Conservation (phyloP, 1,140 invertebrate genomes). For the Eumaeus atala region DNA sequence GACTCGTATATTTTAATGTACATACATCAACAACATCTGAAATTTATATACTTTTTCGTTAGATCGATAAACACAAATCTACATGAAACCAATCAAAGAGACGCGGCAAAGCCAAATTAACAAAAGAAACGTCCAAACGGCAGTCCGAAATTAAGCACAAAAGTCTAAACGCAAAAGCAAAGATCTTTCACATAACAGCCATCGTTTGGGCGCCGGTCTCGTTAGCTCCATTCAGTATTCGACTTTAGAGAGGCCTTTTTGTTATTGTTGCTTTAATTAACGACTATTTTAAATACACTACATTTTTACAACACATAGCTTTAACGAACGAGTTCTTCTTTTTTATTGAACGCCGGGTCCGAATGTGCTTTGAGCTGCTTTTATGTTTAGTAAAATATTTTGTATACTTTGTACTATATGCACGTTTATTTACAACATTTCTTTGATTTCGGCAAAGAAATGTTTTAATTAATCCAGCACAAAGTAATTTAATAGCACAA, state of each 20-base stretch:
- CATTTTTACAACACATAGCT: slow-evolving; percentile 22
- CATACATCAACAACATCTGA: no score
- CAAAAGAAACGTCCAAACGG: slow-evolving; percentile 15
- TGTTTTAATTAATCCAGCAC: no score
- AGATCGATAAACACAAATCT: no score
- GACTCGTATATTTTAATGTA: no score
- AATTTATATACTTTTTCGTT: slow-evolving; percentile 4
- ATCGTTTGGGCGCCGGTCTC: slow-evolving; percentile 41
- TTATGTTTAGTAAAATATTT: no score
- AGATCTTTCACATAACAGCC: slow-evolving; percentile 37
- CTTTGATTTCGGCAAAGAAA: no score
- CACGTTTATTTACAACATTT: no score
- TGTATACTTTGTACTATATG: no score
- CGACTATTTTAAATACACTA: slow-evolving; percentile 9
- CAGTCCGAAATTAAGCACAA: slow-evolving; percentile 32
- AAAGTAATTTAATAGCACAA: no score
- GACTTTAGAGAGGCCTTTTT: slow-evolving; percentile 43
- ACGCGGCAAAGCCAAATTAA: slow-evolving; percentile 1
- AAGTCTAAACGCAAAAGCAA: slow-evolving; percentile 40
- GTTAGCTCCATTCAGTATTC: slow-evolving; percentile 54
- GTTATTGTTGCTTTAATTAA: slow-evolving; percentile 22
- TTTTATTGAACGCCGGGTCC: background rate
- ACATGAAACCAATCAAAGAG: slow-evolving; percentile 5
- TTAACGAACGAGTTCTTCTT: slow-evolving; percentile 25
- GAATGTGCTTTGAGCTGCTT: no score